phyloP scores from a whole-genome alignment of 1,140 invertebrate species.

The Drosophila nasuta region DNA sequence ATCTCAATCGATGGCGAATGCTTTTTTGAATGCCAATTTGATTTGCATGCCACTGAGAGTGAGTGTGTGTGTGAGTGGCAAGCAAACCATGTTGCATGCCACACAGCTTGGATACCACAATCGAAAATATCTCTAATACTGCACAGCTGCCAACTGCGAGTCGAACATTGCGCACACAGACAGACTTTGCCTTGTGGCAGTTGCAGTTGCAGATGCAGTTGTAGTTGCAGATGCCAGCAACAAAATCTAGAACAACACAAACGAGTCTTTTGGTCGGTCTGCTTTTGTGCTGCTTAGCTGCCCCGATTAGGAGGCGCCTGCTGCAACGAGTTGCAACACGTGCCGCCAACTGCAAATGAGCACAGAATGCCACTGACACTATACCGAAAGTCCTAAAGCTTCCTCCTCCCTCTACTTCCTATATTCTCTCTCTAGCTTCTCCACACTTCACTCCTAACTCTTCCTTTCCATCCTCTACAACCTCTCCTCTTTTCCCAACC shows the following conservation, averaged over 20 bases:
- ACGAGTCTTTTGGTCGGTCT: constrained; percentile 12
- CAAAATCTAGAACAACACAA: constrained; percentile 7
- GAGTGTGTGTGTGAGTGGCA: neutral
- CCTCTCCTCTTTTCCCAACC: too few species aligned
- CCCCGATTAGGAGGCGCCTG: constrained; percentile 22
- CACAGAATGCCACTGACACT: constrained; percentile 40
- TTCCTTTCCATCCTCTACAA: too few species aligned
- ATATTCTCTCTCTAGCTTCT: too few species aligned
- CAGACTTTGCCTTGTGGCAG: constrained; percentile 13
- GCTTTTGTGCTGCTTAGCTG: neutral
- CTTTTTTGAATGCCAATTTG: constrained; percentile 44
- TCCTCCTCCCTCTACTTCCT: neutral
- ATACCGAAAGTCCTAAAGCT: constrained; percentile 8
- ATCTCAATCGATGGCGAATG: constrained; percentile 40
- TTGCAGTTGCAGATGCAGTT: neutral
- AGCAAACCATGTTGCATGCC: constrained; percentile 14
- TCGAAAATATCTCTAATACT: neutral
- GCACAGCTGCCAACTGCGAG: neutral
- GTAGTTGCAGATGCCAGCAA: neutral
- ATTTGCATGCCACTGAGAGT: constrained; percentile 52
- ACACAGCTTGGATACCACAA: neutral
- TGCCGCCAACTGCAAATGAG: constrained; percentile 48
- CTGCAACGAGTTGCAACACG: constrained; percentile 17
- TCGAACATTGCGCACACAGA: neutral
- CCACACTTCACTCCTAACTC: too few species aligned